Conservation (phyloP, 2,888 invertebrate genomes). For the Cerastis rubricosa region DNA sequence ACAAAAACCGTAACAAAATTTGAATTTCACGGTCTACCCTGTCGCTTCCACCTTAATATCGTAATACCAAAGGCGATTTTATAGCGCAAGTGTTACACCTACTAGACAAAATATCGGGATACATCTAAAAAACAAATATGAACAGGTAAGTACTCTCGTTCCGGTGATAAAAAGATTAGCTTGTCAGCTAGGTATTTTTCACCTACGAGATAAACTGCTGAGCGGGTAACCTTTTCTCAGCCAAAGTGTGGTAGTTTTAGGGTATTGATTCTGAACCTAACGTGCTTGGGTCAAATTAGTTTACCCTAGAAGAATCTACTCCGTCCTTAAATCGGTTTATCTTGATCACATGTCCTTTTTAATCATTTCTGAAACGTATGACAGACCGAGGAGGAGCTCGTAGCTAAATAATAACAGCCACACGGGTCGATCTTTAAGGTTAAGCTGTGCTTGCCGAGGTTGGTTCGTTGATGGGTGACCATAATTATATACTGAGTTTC, state of each 20-base stretch:
- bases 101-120: neutral
- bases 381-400: too few relatives aligned
- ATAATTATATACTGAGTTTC: too few relatives aligned
- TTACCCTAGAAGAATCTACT: conserved; percentile 9
- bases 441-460: too few relatives aligned
- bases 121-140: neutral
- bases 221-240: neutral
- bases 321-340: neutral
- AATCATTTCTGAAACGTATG: neutral
- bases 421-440: too few relatives aligned
- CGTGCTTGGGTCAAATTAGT: neutral
- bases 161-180: neutral
- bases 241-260: neutral
- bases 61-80: too few relatives aligned
- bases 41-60: too few relatives aligned
- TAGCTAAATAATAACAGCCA: too few relatives aligned
- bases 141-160: neutral
- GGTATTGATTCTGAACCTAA: neutral
- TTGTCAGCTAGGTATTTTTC: neutral
- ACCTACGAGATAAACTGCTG: neutral
- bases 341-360: neutral
- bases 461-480: too few relatives aligned
- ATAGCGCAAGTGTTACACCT: too few relatives aligned
- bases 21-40: too few relatives aligned
- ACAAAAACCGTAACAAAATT: too few relatives aligned